Evolutionary conservation across 1,140 invertebrate species (phyloP).

Genomic region (Drosophila bocki): DNA sequence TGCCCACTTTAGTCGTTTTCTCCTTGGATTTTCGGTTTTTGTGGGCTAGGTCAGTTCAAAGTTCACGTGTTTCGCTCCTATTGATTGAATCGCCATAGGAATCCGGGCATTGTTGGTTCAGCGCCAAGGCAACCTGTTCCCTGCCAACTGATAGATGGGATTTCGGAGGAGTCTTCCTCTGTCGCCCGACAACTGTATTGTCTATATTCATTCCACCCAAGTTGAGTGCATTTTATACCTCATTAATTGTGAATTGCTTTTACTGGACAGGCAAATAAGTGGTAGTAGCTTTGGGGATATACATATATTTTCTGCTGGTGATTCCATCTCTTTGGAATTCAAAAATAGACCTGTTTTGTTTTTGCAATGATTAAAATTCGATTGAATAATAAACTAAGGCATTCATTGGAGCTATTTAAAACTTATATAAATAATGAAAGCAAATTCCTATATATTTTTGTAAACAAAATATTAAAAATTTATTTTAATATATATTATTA

Average conservation of each 20-base stretch:
- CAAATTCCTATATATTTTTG: background rate
- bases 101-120: slow-evolving; percentile 49
- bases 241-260: slow-evolving; percentile 43
- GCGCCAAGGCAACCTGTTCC: slow-evolving; percentile 60
- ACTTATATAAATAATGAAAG: background rate
- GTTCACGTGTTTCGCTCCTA: slow-evolving; percentile 60
- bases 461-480: background rate
- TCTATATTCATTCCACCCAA: slow-evolving; percentile 21
- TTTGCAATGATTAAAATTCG: background rate
- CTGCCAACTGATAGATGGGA: slow-evolving; percentile 22
- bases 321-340: background rate
- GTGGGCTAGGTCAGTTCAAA: slow-evolving; percentile 67
- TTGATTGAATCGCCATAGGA: slow-evolving; percentile 52
- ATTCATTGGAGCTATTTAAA: background rate
- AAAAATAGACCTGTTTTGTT: slow-evolving; percentile 5
- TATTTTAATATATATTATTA: background rate
- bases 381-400: background rate
- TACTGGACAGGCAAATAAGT: slow-evolving; percentile 12
- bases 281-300: background rate
- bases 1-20: slow-evolving; percentile 15
- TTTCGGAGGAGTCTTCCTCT: background rate
- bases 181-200: background rate
- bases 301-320: background rate
- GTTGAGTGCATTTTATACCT: slow-evolving; percentile 21
- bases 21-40: slow-evolving; percentile 28